A percentile compares a stretch with the other conserved stretches of the same genome.
These are phyloP conservation scores for Apis florea DNA, from an alignment of 1,140 invertebrate genomes.

Conservation along the genomic window DNA sequence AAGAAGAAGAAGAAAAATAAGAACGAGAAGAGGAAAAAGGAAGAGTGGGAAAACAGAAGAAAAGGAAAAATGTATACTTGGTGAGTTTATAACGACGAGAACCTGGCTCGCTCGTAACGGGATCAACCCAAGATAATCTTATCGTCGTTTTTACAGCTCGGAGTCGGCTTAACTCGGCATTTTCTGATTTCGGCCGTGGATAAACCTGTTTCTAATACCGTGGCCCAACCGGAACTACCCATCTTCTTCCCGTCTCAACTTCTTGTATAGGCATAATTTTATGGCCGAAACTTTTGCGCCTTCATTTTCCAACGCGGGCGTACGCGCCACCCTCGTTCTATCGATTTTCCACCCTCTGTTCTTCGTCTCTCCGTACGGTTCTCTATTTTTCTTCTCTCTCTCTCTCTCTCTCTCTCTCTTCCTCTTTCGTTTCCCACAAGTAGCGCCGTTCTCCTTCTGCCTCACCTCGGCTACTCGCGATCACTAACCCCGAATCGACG, in stretches of 20 bases:
- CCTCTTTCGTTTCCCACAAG: neutral
- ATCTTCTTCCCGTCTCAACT: slow-evolving; percentile 10
- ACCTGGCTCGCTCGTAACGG: slow-evolving; percentile 47
- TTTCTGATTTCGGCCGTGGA: slow-evolving; percentile 54
- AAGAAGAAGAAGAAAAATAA: neutral
- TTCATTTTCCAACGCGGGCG: slow-evolving; percentile 51
- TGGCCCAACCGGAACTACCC: neutral
- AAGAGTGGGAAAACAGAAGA: neutral
- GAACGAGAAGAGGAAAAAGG: too few relatives aligned
- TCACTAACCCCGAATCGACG: slow-evolving; percentile 35
- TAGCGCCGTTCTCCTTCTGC: neutral
- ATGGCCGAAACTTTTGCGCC: slow-evolving; percentile 61
- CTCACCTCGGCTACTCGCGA: slow-evolving; percentile 36
- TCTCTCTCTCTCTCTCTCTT: neutral
- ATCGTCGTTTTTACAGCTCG: slow-evolving; percentile 59
- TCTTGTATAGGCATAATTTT: slow-evolving; percentile 50
- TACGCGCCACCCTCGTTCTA: slow-evolving; percentile 56
- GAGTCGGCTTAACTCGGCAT: slow-evolving; percentile 40
- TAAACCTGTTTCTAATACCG: slow-evolving; percentile 38
- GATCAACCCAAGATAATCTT: slow-evolving; percentile 53
- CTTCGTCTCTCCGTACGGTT: slow-evolving; percentile 14
- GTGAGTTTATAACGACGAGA: slow-evolving; percentile 33
- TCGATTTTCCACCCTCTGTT: slow-evolving; percentile 51
- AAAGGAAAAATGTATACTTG: neutral
- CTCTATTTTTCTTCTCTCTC: neutral